phyloP scores from a whole-genome alignment of 2,113 vertebrate species.

The Acinonyx jubatus region DNA sequence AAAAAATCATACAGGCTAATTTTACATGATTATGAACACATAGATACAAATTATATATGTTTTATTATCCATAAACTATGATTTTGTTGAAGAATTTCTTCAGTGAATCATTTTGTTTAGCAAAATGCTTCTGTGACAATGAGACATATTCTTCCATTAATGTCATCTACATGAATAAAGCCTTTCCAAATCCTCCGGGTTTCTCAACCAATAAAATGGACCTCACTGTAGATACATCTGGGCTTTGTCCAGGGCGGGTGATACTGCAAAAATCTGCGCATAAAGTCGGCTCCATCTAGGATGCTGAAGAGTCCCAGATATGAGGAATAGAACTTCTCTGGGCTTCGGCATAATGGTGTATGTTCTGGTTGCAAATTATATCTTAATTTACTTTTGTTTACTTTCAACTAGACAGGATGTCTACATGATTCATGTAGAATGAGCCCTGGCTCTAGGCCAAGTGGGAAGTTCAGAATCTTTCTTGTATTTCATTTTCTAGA shows the following conservation, averaged over 20 bases:
- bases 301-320: not conserved
- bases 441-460: not conserved
- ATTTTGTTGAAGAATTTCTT: conserved; percentile 2
- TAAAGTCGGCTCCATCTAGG: not conserved
- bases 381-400: conserved; percentile 50
- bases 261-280: not conserved
- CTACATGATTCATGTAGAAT: not conserved
- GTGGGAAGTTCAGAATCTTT: not conserved
- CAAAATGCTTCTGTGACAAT: conserved; percentile 16
- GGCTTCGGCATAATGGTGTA: not conserved
- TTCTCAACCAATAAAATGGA: not conserved
- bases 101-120: conserved; percentile 17
- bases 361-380: not conserved
- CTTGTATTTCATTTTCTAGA: not conserved
- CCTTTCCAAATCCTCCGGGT: not conserved
- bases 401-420: conserved; percentile 2
- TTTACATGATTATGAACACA: not conserved
- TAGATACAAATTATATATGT: not conserved
- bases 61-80: not conserved
- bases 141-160: not conserved
- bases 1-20: conserved; percentile 39
- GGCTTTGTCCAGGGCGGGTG: not conserved
- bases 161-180: not conserved
- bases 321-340: not conserved
- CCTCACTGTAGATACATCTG: not conserved